Evolutionary conservation across 2,888 invertebrate species (phyloP).

Genomic region (Meganola albula): DNA sequence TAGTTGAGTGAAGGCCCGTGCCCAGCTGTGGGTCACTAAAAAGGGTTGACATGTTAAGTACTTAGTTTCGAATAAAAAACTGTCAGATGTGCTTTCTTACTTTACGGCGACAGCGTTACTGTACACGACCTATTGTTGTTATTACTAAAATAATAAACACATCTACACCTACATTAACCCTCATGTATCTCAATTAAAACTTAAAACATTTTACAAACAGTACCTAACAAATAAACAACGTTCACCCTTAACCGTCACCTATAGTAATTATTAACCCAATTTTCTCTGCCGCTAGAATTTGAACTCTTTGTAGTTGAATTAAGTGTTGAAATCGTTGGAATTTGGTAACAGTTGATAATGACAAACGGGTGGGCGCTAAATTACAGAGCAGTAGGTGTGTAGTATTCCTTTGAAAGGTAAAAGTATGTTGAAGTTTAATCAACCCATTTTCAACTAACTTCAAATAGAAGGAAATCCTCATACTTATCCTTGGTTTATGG

Average conservation of each 20-base stretch:
- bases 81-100: too few species aligned
- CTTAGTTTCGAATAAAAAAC: too few species aligned
- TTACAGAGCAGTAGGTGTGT: constrained; percentile 24
- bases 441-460: too few species aligned
- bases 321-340: constrained; percentile 30
- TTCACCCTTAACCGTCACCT: constrained; percentile 18
- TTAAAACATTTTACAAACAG: constrained; percentile 19
- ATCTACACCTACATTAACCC: too few species aligned
- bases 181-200: constrained; percentile 19
- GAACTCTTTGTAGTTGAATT: constrained; percentile 20
- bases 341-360: constrained; percentile 27
- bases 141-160: too few species aligned
- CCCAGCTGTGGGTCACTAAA: too few species aligned
- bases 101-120: too few species aligned
- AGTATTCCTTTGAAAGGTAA: constrained; percentile 10
- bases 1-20: too few species aligned
- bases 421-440: constrained; percentile 2
- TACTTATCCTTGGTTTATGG: too few species aligned
- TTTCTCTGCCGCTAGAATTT: constrained; percentile 19
- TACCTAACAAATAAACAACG: constrained; percentile 9
- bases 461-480: too few species aligned
- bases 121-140: too few species aligned
- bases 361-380: constrained; percentile 30
- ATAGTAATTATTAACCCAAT: constrained; percentile 26
- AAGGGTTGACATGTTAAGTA: too few species aligned